Evolutionary conservation across 2,797 vertebrate species (phyloP).

Genomic region (Acropternis orthonyx): DNA sequence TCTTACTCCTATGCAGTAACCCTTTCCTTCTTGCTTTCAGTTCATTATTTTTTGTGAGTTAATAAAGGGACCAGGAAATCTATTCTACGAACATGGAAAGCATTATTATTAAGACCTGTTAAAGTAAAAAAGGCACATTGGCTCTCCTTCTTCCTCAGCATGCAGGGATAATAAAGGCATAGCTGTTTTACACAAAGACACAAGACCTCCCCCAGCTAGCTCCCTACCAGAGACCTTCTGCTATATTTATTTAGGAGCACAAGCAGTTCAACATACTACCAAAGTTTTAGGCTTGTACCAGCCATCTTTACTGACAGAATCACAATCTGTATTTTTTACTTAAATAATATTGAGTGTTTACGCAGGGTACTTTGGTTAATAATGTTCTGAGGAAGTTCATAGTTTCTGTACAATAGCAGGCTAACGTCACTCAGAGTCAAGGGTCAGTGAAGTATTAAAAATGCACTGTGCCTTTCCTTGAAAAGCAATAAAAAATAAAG

Average conservation of each 20-base stretch:
- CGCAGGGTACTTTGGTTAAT: not conserved
- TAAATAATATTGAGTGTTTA: not conserved
- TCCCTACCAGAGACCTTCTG: not conserved
- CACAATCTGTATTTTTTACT: not conserved
- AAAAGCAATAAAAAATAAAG: slow-evolving; percentile 19
- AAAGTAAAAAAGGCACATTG: not conserved
- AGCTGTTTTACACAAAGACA: slow-evolving; percentile 6
- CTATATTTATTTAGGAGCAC: not conserved
- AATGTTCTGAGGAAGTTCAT: not conserved
- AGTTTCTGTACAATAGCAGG: not conserved
- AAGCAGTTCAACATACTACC: not conserved
- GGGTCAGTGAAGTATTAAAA: not conserved
- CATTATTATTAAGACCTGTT: not conserved
- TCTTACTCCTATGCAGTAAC: not conserved
- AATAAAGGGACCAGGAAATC: not conserved
- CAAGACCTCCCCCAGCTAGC: not conserved
- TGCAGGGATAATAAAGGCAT: not conserved
- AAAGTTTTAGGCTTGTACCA: not conserved
- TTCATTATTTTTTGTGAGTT: not conserved
- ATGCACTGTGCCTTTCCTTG: not conserved
- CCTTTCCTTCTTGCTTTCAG: not conserved
- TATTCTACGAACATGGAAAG: not conserved
- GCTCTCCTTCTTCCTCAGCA: not conserved
- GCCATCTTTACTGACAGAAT: not conserved
- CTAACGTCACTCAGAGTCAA: not conserved